Percentiles rank a stretch among this genome's conserved stretches.
phyloP scores from a whole-genome alignment of 2,888 invertebrate species.

The Stenchaetothrips biformis region DNA sequence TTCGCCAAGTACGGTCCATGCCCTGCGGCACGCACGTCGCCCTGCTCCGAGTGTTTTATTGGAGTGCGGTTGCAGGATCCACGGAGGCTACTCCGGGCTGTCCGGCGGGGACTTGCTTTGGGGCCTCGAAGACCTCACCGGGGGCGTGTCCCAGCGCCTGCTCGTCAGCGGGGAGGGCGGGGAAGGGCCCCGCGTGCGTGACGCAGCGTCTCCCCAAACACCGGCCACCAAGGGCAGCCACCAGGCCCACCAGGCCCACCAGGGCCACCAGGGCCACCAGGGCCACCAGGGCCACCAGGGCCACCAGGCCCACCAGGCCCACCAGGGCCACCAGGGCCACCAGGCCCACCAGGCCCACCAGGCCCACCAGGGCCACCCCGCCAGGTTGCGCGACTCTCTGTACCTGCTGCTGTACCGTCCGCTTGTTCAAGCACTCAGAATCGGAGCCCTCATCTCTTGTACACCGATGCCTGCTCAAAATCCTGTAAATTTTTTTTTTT shows the following conservation, averaged over 20 bases:
- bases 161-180: background rate
- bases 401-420: background rate
- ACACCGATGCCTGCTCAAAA: background rate
- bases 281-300: too few relatives aligned
- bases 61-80: background rate
- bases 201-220: too few relatives aligned
- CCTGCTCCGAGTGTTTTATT: too few relatives aligned
- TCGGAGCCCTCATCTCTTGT: background rate
- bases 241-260: too few relatives aligned
- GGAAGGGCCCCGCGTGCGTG: too few relatives aligned
- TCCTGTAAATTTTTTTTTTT: background rate
- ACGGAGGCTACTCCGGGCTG: background rate
- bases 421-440: background rate
- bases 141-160: background rate
- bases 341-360: too few relatives aligned
- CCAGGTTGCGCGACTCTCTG: background rate
- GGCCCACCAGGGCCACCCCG: background rate
- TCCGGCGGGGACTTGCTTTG: background rate
- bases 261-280: too few relatives aligned
- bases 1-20: slow-evolving; percentile 5
- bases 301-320: too few relatives aligned
- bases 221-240: too few relatives aligned
- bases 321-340: too few relatives aligned
- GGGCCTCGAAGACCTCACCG: slow-evolving; percentile 6
- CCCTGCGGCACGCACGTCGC: background rate